Base-by-base conservation (phyloP, 1,140 invertebrate species). In the Nautilus pompilius region DNA sequence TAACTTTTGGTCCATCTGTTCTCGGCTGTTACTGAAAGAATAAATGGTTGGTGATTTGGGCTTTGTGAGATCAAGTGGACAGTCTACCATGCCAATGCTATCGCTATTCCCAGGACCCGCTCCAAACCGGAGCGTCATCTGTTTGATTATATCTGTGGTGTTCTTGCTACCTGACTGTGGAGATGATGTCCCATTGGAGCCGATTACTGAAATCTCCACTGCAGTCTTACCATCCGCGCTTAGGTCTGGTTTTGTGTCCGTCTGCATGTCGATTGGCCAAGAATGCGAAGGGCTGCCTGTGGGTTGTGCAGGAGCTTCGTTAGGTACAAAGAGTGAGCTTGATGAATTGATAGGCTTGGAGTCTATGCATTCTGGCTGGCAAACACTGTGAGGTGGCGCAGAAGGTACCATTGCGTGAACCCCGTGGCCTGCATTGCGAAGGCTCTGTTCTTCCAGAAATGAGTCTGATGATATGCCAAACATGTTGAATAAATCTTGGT, bases 401-500 rank as follows among this genome's bases (percentile, higher is more conserved):
- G 59, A 29, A 17, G 46, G 8, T 33, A 32, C 34, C 55, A 57
- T 4, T 2, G 20, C 34, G 24, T 57, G 30, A 28, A 53, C 28
- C 49, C n/a, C 29, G 10, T 48, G 36, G 20, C 24, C n/a, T 5
- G 36, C 51, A 41, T 66, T 46, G 5, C 65, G 46, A 63, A 54
- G 62, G 33, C 66, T 66, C 5, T 65, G 68, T 24, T 82, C 79
- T 26, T 77, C 69, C 15, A 76, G 63, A 17, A 81, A 62, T 24
- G 74, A 60, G 54, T 80, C 74, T 5, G 76, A 72, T 17, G 72
- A 74, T 34, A 80, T 70, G 1, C 76, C 73, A 65, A 76, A 80
- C 46, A 76, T 69, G n/a, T 71, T 77, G 46, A 77, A 75, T 17
- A 82, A 65, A 46, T 84, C 78, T 58, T 77, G 69, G 36, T 84